Conservation (phyloP, 2,888 invertebrate genomes). For the Scotopteryx bipunctaria region DNA sequence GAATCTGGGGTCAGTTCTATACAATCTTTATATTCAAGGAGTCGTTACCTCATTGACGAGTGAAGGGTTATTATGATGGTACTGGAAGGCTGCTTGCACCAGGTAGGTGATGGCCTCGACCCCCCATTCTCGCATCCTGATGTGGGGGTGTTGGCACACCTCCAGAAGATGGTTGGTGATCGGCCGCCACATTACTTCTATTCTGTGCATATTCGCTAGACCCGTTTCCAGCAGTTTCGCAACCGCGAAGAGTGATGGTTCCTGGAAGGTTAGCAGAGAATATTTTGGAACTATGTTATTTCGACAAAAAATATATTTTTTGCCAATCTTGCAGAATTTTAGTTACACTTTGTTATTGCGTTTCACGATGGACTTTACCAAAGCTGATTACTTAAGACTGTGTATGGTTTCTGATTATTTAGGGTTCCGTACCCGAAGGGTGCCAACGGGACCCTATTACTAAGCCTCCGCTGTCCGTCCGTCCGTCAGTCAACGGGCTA, state of each 20-base stretch:
- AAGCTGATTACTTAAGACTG: no score
- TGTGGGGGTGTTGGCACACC: conserved; percentile 95
- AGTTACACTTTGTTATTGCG: no score
- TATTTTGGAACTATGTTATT: no score
- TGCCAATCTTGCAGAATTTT: no score
- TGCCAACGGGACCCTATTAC: no score
- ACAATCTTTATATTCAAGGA: not conserved
- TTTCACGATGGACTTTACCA: no score
- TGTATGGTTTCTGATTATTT: no score
- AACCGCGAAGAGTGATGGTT: conserved; percentile 98
- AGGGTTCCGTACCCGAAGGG: no score
- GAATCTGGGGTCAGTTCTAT: not conserved
- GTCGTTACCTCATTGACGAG: conserved; percentile 90
- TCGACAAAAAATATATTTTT: no score
- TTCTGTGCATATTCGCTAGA: conserved; percentile 95
- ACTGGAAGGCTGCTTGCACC: conserved; percentile 94
- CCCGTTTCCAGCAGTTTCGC: conserved; percentile 99
- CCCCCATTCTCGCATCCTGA: conserved; percentile 98
- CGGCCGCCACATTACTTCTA: conserved; percentile 97
- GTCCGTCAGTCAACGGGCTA: not conserved
- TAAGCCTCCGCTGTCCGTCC: no score
- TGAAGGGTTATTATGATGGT: conserved; percentile 91
- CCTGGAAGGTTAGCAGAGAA: no score
- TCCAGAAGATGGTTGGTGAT: conserved; percentile 97
- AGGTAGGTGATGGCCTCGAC: conserved; percentile 97